These are phyloP conservation scores for Indicator maculatus DNA, from an alignment of 2,113 vertebrate species.

Conservation along the genomic window DNA sequence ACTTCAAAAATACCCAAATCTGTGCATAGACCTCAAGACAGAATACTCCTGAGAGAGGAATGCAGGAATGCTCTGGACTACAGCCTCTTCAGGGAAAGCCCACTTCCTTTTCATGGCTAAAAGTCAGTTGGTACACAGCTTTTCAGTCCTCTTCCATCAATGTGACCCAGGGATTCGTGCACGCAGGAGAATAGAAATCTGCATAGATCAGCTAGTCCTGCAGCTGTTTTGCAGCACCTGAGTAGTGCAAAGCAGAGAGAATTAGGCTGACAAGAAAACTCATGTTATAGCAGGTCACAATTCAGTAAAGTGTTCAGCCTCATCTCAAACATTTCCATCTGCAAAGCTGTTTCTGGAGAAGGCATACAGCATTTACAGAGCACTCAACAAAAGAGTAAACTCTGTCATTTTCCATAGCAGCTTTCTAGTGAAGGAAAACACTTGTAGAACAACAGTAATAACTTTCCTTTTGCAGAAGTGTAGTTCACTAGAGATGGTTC, in stretches of 20 bases:
- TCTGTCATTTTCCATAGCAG: slow-evolving; percentile 45
- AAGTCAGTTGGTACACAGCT: background rate
- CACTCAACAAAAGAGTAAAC: slow-evolving; percentile 51
- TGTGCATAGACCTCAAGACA: background rate
- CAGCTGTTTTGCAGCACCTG: slow-evolving; percentile 38
- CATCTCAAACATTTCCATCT: slow-evolving; percentile 37
- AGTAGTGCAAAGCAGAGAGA: slow-evolving; percentile 10
- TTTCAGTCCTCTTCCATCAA: background rate
- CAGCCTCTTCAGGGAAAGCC: background rate
- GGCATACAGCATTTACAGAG: slow-evolving; percentile 11
- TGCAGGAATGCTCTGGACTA: background rate
- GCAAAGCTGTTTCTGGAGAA: slow-evolving; percentile 34
- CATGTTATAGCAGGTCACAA: background rate
- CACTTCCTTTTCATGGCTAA: background rate
- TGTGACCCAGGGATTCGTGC: background rate
- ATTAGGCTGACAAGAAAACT: slow-evolving; percentile 14
- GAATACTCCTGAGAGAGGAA: background rate
- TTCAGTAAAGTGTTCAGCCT: slow-evolving; percentile 9
- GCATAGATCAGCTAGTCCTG: background rate
- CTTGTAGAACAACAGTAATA: slow-evolving; percentile 57
- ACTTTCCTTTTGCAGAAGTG: slow-evolving; percentile 30
- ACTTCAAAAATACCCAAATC: background rate
- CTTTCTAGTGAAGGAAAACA: slow-evolving; percentile 65
- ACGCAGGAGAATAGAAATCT: background rate
- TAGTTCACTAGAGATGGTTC: slow-evolving; percentile 59